These are phyloP conservation scores for Spongia lamella DNA, from an alignment of 37 sponge, comb jelly and placozoan genomes.

Conservation along the genomic window DNA sequence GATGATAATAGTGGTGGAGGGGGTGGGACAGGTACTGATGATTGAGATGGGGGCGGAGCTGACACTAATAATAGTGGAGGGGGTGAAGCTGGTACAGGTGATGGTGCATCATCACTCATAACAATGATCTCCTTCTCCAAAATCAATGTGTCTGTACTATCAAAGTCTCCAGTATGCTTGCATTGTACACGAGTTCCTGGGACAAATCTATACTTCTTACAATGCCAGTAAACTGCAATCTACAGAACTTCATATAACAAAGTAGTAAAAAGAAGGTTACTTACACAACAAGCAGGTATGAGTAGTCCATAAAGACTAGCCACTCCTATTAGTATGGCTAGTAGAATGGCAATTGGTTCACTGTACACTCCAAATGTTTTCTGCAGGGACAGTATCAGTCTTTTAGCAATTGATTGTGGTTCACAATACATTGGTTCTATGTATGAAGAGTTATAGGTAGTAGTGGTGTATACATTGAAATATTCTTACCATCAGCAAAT, in stretches of 20 bases:
- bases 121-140: background rate
- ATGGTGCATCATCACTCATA: background rate
- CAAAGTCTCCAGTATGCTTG: too few relatives aligned
- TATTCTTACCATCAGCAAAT: conserved; percentile 29
- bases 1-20: background rate
- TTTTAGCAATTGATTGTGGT: background rate
- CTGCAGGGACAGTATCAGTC: conserved; percentile 9
- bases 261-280: background rate
- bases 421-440: conserved; percentile 44
- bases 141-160: too few relatives aligned
- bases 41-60: conserved; percentile 6
- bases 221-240: background rate
- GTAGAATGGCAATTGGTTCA: conserved; percentile 23
- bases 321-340: conserved; percentile 5
- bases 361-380: conserved; percentile 31
- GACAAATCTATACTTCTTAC: background rate
- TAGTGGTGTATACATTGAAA: background rate
- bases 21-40: conserved; percentile 1
- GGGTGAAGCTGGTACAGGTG: background rate
- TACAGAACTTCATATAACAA: background rate
- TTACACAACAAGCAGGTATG: conserved; percentile 29
- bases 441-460: background rate
- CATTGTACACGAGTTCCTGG: too few relatives aligned
- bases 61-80: background rate
- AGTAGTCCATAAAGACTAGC: conserved; percentile 11